These are phyloP conservation scores for Isoperla grammatica DNA, from an alignment of 2,888 invertebrate species.

Conservation along the genomic window DNA sequence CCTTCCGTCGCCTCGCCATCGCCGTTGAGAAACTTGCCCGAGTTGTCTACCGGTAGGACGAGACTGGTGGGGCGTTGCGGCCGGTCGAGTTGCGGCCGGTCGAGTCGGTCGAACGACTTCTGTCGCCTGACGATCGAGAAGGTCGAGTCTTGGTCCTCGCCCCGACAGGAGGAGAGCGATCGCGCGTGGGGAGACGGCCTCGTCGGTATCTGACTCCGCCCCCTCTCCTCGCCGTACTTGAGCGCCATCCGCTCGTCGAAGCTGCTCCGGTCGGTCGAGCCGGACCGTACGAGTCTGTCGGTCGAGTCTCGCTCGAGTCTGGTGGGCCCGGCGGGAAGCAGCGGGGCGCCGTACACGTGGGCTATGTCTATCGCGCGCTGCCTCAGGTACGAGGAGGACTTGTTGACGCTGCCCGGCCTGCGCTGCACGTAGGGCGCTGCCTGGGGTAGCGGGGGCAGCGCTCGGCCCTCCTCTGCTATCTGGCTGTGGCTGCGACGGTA, in stretches of 20 bases:
- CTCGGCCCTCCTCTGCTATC: background rate
- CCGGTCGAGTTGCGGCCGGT: background rate
- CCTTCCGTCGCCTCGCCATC: background rate
- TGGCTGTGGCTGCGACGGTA: too few relatives aligned
- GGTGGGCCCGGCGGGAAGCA: background rate
- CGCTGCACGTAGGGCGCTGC: too few relatives aligned
- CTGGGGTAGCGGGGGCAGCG: conserved; percentile 1
- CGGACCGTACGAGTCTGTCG: too few relatives aligned
- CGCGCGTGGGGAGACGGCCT: background rate
- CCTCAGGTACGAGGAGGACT: conserved; percentile 1
- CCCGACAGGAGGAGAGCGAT: background rate
- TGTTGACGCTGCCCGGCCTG: background rate
- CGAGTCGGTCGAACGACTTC: background rate
- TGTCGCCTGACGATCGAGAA: background rate
- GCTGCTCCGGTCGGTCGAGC: background rate
- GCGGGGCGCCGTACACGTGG: conserved; percentile 1
- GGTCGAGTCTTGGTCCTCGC: background rate
- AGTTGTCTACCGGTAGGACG: too few relatives aligned
- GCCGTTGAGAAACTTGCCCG: background rate
- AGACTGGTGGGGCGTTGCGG: background rate
- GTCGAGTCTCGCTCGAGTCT: background rate
- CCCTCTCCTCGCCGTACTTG: background rate
- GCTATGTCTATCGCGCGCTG: conserved; percentile 15
- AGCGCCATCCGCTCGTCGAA: background rate
- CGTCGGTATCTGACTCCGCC: background rate